phyloP scores from a whole-genome alignment of 2,797 vertebrate genomes.

The Leptodactylus fallax region DNA sequence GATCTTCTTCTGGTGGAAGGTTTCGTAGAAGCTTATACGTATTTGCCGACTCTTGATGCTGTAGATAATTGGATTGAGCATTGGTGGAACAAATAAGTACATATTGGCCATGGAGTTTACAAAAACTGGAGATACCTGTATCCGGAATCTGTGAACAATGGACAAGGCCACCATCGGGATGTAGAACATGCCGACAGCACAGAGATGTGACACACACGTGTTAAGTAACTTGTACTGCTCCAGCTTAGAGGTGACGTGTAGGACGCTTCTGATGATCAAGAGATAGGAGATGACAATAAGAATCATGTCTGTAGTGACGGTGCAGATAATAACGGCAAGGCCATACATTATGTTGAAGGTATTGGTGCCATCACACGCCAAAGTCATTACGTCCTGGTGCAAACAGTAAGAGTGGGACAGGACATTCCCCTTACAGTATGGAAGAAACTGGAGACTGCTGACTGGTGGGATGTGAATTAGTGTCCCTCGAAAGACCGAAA shows the following conservation, averaged over 20 bases:
- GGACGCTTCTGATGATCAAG: conserved; percentile 65
- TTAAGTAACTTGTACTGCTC: conserved; percentile 66
- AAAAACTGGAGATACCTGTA: conserved; percentile 63
- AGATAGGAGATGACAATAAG: conserved; percentile 67
- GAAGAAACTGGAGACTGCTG: conserved; percentile 47
- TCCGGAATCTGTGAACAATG: conserved; percentile 68
- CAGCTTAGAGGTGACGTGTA: conserved; percentile 55
- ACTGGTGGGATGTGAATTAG: conserved; percentile 63
- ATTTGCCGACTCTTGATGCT: conserved; percentile 69
- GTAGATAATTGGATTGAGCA: conserved; percentile 70
- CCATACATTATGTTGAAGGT: conserved; percentile 67
- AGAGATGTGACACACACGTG: conserved; percentile 69
- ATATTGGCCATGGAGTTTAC: conserved; percentile 66
- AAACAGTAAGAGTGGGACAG: conserved; percentile 71
- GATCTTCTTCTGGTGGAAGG: not conserved
- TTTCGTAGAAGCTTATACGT: conserved; percentile 33
- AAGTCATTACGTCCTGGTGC: conserved; percentile 67
- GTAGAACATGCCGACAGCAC: conserved; percentile 69
- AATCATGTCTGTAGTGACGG: conserved; percentile 66
- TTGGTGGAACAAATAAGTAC: conserved; percentile 66
- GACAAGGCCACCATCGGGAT: conserved; percentile 66
- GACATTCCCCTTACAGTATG: conserved; percentile 65
- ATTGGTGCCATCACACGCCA: conserved; percentile 62
- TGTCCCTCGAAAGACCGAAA: conserved; percentile 68
- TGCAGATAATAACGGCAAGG: conserved; percentile 64